These are phyloP conservation scores for Daboia siamensis DNA, from an alignment of 2,113 vertebrate genomes.

Conservation along the genomic window DNA sequence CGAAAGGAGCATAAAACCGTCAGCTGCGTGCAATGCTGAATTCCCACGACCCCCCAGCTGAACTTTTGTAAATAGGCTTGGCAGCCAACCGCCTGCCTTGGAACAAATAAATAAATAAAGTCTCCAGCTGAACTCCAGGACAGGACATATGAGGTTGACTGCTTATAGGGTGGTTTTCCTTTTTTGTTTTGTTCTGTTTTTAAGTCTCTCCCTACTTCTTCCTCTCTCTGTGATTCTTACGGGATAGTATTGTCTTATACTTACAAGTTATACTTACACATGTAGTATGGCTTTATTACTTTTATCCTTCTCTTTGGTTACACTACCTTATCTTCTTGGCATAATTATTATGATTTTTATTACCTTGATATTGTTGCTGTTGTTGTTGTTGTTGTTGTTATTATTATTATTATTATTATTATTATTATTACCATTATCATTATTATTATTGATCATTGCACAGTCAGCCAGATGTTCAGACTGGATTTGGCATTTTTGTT, in stretches of 20 bases:
- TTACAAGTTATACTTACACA: background rate
- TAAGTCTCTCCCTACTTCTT: background rate
- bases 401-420: no score
- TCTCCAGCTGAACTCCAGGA: background rate
- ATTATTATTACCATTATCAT: no score
- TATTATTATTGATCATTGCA: no score
- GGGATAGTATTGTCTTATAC: background rate
- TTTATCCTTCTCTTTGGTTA: background rate
- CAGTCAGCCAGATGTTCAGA: no score
- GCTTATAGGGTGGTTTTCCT: background rate
- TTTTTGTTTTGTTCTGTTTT: background rate
- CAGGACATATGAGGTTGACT: background rate
- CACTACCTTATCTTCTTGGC: background rate
- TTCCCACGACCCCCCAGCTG: slow-evolving; percentile 68
- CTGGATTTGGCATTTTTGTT: no score
- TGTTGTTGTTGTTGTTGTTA: no score
- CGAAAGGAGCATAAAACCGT: slow-evolving; percentile 23
- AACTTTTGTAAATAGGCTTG: slow-evolving; percentile 71
- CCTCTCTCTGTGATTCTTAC: background rate
- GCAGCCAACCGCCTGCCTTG: slow-evolving; percentile 50
- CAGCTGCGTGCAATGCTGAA: slow-evolving; percentile 31
- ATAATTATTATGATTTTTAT: background rate
- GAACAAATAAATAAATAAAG: slow-evolving; percentile 22
- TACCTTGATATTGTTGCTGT: background rate
- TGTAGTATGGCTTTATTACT: background rate